Evolutionary conservation across 1,140 invertebrate genomes (phyloP).

Genomic region (Drosophila nikananu): DNA sequence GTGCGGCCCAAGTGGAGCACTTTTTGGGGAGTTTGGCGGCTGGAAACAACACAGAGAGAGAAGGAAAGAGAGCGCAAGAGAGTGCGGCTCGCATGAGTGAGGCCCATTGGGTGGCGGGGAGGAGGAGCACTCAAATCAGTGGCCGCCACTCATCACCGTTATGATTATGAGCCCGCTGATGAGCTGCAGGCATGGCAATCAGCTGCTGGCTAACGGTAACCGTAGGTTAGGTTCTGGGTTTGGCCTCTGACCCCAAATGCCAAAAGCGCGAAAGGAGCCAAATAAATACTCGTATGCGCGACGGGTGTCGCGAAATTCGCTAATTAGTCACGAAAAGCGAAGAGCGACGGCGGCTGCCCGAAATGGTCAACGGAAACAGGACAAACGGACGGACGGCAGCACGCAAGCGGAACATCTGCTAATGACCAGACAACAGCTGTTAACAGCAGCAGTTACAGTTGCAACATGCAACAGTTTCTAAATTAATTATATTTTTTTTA

Average conservation of each 20-base stretch:
- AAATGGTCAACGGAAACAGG: constrained; percentile 64
- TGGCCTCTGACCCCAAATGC: constrained; percentile 36
- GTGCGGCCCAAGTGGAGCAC: constrained; percentile 30
- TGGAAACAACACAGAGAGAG: not conserved
- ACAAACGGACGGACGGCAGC: constrained; percentile 54
- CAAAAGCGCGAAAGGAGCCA: constrained; percentile 6
- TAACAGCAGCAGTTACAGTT: not conserved
- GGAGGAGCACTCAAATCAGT: constrained; percentile 74
- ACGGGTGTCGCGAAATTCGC: constrained; percentile 65
- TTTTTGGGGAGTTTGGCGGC: constrained; percentile 26
- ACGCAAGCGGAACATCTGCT: constrained; percentile 49
- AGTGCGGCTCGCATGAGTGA: constrained; percentile 45
- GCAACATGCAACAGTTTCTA: constrained; percentile 9
- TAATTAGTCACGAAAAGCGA: constrained; percentile 80
- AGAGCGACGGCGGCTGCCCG: constrained; percentile 44
- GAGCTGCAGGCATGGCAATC: constrained; percentile 66
- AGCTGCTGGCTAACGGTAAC: constrained; percentile 34
- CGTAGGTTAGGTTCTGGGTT: constrained; percentile 21
- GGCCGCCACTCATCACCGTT: constrained; percentile 41
- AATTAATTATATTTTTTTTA: not conserved
- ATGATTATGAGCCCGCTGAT: constrained; percentile 54
- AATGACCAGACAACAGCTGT: constrained; percentile 45
- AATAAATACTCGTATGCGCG: constrained; percentile 26
- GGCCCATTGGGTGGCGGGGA: constrained; percentile 44
- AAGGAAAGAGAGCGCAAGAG: constrained; percentile 3